Conservation (phyloP, 2,113 vertebrate genomes). For the Cyanistes caeruleus region DNA sequence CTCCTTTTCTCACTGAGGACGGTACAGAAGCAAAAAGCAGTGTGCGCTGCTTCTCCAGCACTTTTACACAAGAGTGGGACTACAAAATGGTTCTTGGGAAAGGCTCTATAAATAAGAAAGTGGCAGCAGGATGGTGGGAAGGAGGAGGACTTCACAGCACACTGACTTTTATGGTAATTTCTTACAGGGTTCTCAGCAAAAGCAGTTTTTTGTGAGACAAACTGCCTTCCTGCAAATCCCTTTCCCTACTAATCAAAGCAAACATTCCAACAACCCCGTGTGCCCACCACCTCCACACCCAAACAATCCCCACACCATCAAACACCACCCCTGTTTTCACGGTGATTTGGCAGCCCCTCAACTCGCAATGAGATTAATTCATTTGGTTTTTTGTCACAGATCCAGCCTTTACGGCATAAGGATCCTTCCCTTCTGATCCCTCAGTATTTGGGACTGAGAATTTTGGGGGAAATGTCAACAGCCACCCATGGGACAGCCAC, state of each 20-base stretch:
- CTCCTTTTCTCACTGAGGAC: background rate
- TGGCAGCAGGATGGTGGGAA: constrained; percentile 35
- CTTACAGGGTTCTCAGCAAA: background rate
- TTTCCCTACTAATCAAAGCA: background rate
- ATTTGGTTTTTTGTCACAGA: background rate
- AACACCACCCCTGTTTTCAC: background rate
- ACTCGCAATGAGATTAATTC: accelerated
- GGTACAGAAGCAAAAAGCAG: background rate
- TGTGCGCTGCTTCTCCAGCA: background rate
- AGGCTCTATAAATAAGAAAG: constrained; percentile 45
- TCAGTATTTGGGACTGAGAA: background rate
- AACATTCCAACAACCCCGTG: background rate
- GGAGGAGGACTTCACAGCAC: background rate
- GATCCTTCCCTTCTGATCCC: background rate
- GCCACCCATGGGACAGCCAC: accelerated
- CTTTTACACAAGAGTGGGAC: background rate
- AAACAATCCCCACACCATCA: background rate
- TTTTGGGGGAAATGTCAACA: background rate
- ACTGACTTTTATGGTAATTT: constrained; percentile 31
- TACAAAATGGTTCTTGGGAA: background rate
- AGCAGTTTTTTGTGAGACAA: background rate
- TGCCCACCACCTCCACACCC: background rate
- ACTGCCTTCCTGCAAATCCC: background rate
- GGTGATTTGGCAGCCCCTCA: background rate
- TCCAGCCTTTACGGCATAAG: accelerated